These are phyloP conservation scores for Aspidiotus rigidus DNA, from an alignment of 2,888 invertebrate genomes.

Conservation along the genomic window DNA sequence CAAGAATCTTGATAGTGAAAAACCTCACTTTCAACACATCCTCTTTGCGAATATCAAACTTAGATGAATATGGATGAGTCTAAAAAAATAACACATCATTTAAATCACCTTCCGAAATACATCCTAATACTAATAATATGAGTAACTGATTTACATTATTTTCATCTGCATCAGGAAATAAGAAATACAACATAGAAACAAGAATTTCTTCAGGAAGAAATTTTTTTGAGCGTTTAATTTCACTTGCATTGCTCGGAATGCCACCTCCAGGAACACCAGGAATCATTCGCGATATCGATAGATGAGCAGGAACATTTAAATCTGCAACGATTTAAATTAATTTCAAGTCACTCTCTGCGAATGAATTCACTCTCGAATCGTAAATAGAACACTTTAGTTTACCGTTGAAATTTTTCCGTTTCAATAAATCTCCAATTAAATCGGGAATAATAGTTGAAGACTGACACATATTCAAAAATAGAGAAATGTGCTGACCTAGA, in stretches of 20 bases:
- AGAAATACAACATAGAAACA: slow-evolving; percentile 65
- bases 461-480: slow-evolving; percentile 57
- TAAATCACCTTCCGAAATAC: not conserved
- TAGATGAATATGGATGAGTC: slow-evolving; percentile 16
- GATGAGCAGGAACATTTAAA: slow-evolving; percentile 24
- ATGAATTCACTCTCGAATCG: not conserved
- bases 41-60: slow-evolving; percentile 14
- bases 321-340: slow-evolving; percentile 7
- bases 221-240: slow-evolving; percentile 41
- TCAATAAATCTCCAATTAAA: slow-evolving; percentile 49
- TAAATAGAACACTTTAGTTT: not conserved
- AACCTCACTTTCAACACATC: slow-evolving; percentile 15
- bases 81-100: slow-evolving; percentile 5
- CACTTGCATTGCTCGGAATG: slow-evolving; percentile 5
- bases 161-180: slow-evolving; percentile 80
- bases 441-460: slow-evolving; percentile 45
- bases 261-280: slow-evolving; percentile 6
- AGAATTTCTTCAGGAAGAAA: slow-evolving; percentile 68
- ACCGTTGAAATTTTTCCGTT: slow-evolving; percentile 38
- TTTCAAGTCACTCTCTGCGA: not conserved
- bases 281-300: slow-evolving; percentile 23
- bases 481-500: slow-evolving; percentile 48
- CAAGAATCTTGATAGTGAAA: not conserved
- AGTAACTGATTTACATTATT: slow-evolving; percentile 43
- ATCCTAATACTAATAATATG: not conserved